Conservation (phyloP, 2,888 invertebrate genomes). For the Metellina segmentata region DNA sequence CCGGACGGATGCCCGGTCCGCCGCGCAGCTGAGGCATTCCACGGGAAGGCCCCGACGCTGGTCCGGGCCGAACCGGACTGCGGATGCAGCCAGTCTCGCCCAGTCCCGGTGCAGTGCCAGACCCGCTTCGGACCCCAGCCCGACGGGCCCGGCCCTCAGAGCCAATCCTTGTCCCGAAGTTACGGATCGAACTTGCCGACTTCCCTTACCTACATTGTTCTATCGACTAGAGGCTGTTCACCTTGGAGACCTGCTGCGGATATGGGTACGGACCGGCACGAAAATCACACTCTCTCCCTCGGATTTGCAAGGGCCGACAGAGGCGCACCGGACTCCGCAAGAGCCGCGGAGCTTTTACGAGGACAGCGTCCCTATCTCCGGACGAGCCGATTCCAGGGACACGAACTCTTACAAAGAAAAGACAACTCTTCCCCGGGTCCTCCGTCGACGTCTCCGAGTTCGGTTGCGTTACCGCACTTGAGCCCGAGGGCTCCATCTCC, state of each 20-base stretch:
- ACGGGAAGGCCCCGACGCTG: conserved; percentile 79
- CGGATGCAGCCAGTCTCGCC: too few species aligned
- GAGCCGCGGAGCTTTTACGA: conserved; percentile 81
- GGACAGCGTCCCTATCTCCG: conserved; percentile 80
- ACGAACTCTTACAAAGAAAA: conserved; percentile 82
- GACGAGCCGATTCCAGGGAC: conserved; percentile 82
- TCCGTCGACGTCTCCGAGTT: too few species aligned
- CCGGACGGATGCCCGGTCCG: conserved; percentile 42
- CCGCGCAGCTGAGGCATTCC: conserved; percentile 79
- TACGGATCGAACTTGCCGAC: conserved; percentile 85
- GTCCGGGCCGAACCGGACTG: conserved; percentile 77
- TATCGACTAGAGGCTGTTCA: conserved; percentile 86
- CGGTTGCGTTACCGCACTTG: too few species aligned
- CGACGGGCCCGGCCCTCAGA: conserved; percentile 86
- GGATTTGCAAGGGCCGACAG: too few species aligned
- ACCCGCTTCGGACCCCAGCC: conserved; percentile 83
- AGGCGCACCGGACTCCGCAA: too few species aligned
- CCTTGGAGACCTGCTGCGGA: conserved; percentile 90
- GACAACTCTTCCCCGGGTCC: conserved; percentile 82
- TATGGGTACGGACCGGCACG: conserved; percentile 81
- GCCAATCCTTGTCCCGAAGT: conserved; percentile 87
- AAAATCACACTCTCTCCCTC: conserved; percentile 75
- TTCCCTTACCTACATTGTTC: conserved; percentile 87
- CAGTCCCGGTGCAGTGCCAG: conserved; percentile 79
- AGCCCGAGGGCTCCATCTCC: too few species aligned